Percentiles rank a stretch among this genome's conserved stretches.
Conservation (phyloP, 2,113 vertebrate genomes). For the Rhynchomys soricoides region DNA sequence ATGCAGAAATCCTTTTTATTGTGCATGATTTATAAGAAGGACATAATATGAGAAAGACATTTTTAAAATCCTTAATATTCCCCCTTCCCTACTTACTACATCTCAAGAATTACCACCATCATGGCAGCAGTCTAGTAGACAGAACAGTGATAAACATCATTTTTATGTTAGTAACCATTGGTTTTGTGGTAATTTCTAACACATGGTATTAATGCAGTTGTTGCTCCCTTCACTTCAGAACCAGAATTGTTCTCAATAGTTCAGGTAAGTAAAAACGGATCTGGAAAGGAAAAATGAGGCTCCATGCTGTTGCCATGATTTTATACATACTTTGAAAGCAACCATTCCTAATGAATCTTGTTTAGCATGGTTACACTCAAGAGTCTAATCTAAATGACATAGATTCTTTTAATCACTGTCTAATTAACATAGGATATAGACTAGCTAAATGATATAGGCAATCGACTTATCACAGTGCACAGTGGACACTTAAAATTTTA, state of each 20-base stretch:
- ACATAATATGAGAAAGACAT: background rate
- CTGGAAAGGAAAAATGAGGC: background rate
- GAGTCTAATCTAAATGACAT: background rate
- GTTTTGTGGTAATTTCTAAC: background rate
- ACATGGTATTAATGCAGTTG: background rate
- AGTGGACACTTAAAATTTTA: background rate
- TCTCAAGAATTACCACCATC: background rate
- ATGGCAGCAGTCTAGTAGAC: background rate
- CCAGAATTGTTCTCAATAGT: background rate
- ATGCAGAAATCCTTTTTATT: background rate
- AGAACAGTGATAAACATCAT: background rate
- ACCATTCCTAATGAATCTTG: background rate
- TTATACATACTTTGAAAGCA: constrained; percentile 17
- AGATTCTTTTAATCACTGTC: constrained; percentile 34
- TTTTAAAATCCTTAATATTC: background rate
- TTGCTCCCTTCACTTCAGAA: background rate
- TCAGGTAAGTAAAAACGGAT: background rate
- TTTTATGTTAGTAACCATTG: background rate
- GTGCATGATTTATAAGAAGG: background rate
- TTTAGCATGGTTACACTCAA: background rate
- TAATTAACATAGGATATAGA: background rate
- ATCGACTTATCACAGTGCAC: background rate
- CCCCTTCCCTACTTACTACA: background rate
- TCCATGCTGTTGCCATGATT: background rate
- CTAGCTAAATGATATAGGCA: constrained; percentile 24